These are phyloP conservation scores for Isichthys henryi DNA, from an alignment of 2,113 vertebrate genomes.

Conservation along the genomic window DNA sequence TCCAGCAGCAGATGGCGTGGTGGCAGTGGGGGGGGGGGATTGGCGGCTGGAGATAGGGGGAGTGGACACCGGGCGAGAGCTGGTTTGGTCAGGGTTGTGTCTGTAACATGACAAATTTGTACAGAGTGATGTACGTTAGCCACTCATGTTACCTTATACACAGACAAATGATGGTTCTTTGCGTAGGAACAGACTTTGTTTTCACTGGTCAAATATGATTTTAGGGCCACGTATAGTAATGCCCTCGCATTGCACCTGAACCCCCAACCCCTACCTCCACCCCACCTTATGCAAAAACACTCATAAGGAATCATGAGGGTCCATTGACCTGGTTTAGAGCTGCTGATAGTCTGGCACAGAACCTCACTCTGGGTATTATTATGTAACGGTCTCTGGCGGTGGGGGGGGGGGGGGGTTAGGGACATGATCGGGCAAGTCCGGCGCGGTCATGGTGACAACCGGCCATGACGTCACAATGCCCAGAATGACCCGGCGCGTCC, in stretches of 20 bases:
- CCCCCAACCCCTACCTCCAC: not conserved
- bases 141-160: not conserved
- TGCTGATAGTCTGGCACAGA: not conserved
- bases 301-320: not conserved
- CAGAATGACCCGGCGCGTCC: not conserved
- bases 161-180: not conserved
- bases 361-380: slow-evolving; percentile 1
- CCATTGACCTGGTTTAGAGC: not conserved
- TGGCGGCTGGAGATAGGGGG: not conserved
- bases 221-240: not conserved
- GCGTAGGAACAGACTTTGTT: not conserved
- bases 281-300: not conserved
- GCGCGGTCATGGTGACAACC: not conserved
- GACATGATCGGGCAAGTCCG: not conserved
- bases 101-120: not conserved
- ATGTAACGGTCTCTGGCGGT: not conserved
- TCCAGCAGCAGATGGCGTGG: slow-evolving; percentile 1
- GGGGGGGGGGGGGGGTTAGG: not conserved
- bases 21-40: not conserved
- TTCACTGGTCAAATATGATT: not conserved
- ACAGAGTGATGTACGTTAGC: not conserved
- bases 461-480: not conserved
- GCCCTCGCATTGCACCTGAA: not conserved
- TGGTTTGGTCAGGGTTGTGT: not conserved
- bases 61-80: not conserved